phyloP scores from a whole-genome alignment of 2,797 vertebrate species.

The Adrianichthys oophorus region DNA sequence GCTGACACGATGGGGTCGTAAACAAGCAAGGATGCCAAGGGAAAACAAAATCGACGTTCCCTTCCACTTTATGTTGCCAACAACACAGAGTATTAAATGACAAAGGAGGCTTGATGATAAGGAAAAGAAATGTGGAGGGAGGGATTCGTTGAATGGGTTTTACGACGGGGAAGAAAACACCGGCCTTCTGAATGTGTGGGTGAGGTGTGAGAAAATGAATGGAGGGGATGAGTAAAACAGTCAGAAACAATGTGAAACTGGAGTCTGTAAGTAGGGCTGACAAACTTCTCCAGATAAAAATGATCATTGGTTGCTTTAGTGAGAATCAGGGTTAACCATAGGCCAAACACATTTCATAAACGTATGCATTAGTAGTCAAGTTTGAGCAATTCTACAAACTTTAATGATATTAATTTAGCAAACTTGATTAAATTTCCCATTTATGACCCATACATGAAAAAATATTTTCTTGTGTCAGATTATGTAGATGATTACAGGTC shows the following conservation, averaged over 20 bases:
- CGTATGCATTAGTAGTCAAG: too few species aligned
- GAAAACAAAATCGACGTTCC: conserved; percentile 23
- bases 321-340: too few species aligned
- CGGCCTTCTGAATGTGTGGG: conserved; percentile 2
- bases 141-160: conserved; percentile 46
- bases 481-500: too few species aligned
- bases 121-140: conserved; percentile 2
- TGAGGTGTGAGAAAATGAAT: neutral
- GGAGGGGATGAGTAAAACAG: conserved; percentile 7
- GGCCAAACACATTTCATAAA: too few species aligned
- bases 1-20: conserved; percentile 36
- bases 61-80: conserved; percentile 31
- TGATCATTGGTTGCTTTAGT: too few species aligned
- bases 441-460: too few species aligned
- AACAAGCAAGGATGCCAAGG: conserved; percentile 31
- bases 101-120: conserved; percentile 7
- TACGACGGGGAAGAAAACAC: conserved; percentile 17
- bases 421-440: too few species aligned
- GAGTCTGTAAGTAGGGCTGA: neutral
- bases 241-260: conserved; percentile 9
- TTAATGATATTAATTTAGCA: too few species aligned
- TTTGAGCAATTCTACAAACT: too few species aligned
- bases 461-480: too few species aligned
- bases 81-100: conserved; percentile 24
- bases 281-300: conserved; percentile 1